Evolutionary conservation across 2,888 invertebrate species (phyloP).

Genomic region (Epicampocera succincta): DNA sequence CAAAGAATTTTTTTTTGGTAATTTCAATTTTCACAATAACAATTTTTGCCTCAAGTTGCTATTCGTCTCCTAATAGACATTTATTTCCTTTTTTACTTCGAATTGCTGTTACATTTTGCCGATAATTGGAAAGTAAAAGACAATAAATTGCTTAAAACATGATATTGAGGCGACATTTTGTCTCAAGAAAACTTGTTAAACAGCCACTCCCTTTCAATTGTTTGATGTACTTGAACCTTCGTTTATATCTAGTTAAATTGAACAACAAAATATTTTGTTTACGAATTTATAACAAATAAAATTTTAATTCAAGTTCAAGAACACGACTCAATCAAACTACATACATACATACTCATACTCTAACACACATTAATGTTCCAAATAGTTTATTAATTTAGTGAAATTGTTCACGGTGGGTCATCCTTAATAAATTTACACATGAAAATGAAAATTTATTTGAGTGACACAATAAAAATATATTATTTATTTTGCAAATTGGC

Average conservation of each 20-base stretch:
- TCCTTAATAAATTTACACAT: constrained; percentile 34
- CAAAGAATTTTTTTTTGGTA: too few relatives aligned
- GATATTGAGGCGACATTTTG: not conserved
- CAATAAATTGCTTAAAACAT: not conserved
- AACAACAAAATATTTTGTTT: not conserved
- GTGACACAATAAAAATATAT: constrained; percentile 6
- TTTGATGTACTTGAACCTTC: too few relatives aligned
- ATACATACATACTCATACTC: too few relatives aligned
- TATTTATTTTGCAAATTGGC: not conserved
- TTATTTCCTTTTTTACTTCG: too few relatives aligned
- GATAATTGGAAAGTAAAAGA: not conserved
- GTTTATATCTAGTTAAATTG: not conserved
- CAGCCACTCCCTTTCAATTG: constrained; percentile 21
- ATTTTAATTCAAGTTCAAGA: constrained; percentile 58
- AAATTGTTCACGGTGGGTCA: constrained; percentile 4
- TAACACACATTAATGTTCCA: not conserved
- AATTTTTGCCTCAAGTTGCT: too few relatives aligned
- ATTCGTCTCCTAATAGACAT: too few relatives aligned
- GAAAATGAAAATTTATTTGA: constrained; percentile 21
- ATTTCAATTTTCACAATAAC: too few relatives aligned
- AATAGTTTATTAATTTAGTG: constrained; percentile 10
- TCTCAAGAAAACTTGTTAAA: not conserved
- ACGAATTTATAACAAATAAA: not conserved
- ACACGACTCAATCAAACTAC: constrained; percentile 6
- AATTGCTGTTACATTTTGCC: too few relatives aligned